Percentiles rank a stretch among this genome's conserved stretches.
phyloP scores from a whole-genome alignment of 92 coral and sea anemone species.

The Montipora capitata region DNA sequence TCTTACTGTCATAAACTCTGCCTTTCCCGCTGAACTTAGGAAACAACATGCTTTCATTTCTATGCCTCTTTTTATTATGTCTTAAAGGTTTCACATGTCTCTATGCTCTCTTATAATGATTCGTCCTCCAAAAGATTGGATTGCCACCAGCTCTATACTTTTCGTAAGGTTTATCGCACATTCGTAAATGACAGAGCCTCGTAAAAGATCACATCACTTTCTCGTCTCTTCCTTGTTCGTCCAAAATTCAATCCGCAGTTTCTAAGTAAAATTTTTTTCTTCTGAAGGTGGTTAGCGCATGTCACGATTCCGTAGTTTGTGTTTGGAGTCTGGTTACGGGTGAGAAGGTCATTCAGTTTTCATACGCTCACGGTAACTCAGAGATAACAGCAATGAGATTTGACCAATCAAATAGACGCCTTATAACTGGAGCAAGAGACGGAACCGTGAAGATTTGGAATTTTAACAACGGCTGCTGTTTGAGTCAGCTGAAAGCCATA shows the following conservation, averaged over 20 bases:
- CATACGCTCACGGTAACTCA: conserved; percentile 91
- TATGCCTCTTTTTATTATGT: no score
- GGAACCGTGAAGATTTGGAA: conserved; percentile 98
- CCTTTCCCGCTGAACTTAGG: no score
- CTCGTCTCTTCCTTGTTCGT: no score
- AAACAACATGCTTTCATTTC: no score
- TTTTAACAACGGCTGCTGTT: conserved; percentile 96
- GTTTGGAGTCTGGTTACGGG: conserved; percentile 98
- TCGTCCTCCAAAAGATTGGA: no score
- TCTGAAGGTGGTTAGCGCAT: conserved; percentile 91
- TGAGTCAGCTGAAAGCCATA: conserved; percentile 80
- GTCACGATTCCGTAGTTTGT: conserved; percentile 97
- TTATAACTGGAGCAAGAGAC: conserved; percentile 94
- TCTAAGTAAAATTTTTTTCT: background rate
- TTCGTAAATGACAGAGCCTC: background rate
- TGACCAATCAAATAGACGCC: conserved; percentile 93
- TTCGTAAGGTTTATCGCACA: background rate
- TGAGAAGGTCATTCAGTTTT: conserved; percentile 97
- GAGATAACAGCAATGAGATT: conserved; percentile 98
- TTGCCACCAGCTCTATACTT: background rate
- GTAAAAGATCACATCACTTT: no score
- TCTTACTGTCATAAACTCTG: no score
- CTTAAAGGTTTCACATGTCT: no score
- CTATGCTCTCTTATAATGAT: no score
- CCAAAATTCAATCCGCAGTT: no score